Evolutionary conservation across 1,140 invertebrate genomes (phyloP).

Genomic region (Pseudomyrmex flavicornis): DNA sequence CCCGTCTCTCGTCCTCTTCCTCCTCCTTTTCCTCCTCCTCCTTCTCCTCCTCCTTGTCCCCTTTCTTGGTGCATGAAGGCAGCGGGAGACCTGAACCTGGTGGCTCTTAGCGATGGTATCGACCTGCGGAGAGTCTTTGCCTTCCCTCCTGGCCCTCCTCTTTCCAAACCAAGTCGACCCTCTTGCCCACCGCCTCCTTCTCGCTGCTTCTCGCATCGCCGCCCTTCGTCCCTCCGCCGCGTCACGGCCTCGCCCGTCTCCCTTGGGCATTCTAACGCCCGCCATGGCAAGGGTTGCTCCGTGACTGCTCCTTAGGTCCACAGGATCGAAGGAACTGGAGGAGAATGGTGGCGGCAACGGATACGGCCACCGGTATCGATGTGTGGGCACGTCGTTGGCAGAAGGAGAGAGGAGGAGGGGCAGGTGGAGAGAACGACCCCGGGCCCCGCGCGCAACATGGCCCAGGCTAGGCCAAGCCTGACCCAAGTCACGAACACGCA

Average conservation of each 20-base stretch:
- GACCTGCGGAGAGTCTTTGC: slow-evolving; percentile 76
- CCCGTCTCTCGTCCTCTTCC: slow-evolving; percentile 44
- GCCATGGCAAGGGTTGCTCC: slow-evolving; percentile 73
- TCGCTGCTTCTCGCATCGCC: slow-evolving; percentile 62
- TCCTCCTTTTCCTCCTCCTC: slow-evolving; percentile 4
- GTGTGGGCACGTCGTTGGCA: slow-evolving; percentile 9
- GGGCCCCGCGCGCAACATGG: slow-evolving; percentile 21
- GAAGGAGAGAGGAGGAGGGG: not conserved
- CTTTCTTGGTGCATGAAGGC: slow-evolving; percentile 66
- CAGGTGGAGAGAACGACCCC: slow-evolving; percentile 56
- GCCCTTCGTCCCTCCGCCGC: slow-evolving; percentile 63
- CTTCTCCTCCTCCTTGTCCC: slow-evolving; percentile 30
- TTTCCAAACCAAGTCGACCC: slow-evolving; percentile 73
- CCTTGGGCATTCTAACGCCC: slow-evolving; percentile 74
- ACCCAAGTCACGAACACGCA: slow-evolving; percentile 75
- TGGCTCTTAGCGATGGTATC: slow-evolving; percentile 76
- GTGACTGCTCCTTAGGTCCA: slow-evolving; percentile 73
- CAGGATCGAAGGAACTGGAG: slow-evolving; percentile 69
- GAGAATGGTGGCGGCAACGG: slow-evolving; percentile 45
- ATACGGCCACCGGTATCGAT: not conserved
- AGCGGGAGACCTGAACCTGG: slow-evolving; percentile 75
- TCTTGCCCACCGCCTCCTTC: slow-evolving; percentile 71
- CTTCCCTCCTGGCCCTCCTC: slow-evolving; percentile 71
- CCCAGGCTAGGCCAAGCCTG: slow-evolving; percentile 59
- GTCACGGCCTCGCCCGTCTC: slow-evolving; percentile 66